phyloP scores from a whole-genome alignment of 2,113 vertebrate species.

The Megalops atlanticus region DNA sequence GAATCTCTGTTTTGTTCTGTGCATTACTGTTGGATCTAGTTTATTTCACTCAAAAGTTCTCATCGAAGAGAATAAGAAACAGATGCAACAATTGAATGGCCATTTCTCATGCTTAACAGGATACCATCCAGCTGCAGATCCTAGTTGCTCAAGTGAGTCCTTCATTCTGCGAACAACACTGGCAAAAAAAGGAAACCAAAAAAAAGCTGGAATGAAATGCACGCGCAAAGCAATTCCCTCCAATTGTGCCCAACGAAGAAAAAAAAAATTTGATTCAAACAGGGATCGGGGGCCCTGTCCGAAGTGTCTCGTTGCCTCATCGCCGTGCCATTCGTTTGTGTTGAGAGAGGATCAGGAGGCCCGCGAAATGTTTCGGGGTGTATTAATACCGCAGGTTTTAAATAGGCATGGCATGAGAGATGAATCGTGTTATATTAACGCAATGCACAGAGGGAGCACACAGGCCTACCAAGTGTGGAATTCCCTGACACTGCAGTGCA shows the following conservation, averaged over 20 bases:
- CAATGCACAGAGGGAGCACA: not conserved
- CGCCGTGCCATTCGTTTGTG: not conserved
- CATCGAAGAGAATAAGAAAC: too few relatives aligned
- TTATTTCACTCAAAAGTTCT: too few relatives aligned
- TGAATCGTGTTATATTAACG: constrained; percentile 11
- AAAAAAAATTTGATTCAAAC: not conserved
- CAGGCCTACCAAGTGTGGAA: not conserved
- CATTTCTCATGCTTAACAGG: too few relatives aligned
- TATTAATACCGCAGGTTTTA: constrained; percentile 21
- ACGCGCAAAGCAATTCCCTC: not conserved
- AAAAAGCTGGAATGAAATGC: not conserved
- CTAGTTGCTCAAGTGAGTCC: not conserved
- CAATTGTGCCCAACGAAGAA: not conserved
- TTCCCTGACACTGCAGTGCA: not conserved
- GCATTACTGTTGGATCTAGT: too few relatives aligned
- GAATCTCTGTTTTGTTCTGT: too few relatives aligned
- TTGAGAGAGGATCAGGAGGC: not conserved
- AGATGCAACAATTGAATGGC: too few relatives aligned
- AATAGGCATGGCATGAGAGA: not conserved
- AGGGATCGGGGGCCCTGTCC: not conserved
- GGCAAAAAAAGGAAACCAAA: not conserved
- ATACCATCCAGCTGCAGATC: too few relatives aligned
- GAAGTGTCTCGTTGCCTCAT: not conserved
- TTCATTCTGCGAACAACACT: not conserved
- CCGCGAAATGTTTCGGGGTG: not conserved